Percentiles rank a stretch among this genome's conserved stretches.
phyloP scores from a whole-genome alignment of 2,888 invertebrate genomes.

The Rapana venosa region DNA sequence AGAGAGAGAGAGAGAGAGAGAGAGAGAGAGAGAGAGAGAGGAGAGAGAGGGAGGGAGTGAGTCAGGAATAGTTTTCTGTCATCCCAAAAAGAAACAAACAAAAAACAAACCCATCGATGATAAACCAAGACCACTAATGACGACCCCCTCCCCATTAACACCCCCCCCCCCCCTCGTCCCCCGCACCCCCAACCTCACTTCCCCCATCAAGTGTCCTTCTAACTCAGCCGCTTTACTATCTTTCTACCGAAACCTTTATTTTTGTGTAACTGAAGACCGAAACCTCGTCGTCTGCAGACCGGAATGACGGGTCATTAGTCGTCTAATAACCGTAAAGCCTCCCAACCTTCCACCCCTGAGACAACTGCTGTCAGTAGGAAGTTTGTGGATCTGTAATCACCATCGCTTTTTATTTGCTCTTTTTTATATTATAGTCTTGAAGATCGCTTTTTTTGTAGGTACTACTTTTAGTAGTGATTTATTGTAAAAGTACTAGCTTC shows the following conservation, averaged over 20 bases:
- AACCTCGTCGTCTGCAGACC: not conserved
- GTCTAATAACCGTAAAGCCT: slow-evolving; percentile 11
- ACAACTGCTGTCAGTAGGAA: not conserved
- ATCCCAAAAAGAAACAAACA: too few relatives aligned
- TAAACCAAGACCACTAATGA: not conserved
- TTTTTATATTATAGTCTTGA: not conserved
- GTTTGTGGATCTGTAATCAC: too few relatives aligned
- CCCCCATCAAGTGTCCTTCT: too few relatives aligned
- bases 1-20: too few relatives aligned
- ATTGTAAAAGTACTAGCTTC: too few relatives aligned
- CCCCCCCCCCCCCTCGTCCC: not conserved
- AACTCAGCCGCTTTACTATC: not conserved
- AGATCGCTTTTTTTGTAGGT: not conserved
- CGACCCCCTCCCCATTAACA: not conserved
- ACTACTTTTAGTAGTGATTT: not conserved
- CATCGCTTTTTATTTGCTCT: not conserved
- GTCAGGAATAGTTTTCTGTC: too few relatives aligned
- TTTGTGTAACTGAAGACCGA: not conserved
- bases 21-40: too few relatives aligned
- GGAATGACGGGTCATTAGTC: not conserved
- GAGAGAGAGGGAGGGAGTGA: too few relatives aligned
- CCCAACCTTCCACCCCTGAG: not conserved
- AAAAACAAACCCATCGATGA: too few relatives aligned
- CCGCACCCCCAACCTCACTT: not conserved
- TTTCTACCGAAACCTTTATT: not conserved